These are phyloP conservation scores for Caenorhabditis zanzibari DNA, from an alignment of 2,888 invertebrate genomes.

Conservation along the genomic window DNA sequence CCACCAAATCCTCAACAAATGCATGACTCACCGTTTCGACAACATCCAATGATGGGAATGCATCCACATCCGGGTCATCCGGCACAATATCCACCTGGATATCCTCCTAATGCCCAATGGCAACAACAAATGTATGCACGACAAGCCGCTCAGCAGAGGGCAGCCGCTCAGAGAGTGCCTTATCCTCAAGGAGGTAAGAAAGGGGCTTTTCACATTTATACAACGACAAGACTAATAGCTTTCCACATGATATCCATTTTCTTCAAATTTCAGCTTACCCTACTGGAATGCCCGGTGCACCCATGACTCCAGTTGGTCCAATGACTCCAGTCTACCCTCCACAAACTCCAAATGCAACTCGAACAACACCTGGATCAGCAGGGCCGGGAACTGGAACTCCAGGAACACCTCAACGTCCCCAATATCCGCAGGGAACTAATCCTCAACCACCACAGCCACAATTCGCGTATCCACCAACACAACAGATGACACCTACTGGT, in stretches of 20 bases:
- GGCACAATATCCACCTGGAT: conserved; percentile 27
- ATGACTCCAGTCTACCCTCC: conserved; percentile 54
- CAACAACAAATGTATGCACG: conserved; percentile 56
- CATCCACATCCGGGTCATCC: conserved; percentile 36
- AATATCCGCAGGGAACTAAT: conserved; percentile 53
- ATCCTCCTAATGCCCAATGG: conserved; percentile 38
- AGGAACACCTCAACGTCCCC: conserved; percentile 41
- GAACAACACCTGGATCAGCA: conserved; percentile 46
- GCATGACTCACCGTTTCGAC: conserved; percentile 39
- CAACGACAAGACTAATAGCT: no score
- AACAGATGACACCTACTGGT: conserved; percentile 55
- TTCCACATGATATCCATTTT: background rate
- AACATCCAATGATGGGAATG: conserved; percentile 50
- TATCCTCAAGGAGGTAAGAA: conserved; percentile 52
- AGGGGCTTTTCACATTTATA: no score
- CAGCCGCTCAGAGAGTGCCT: conserved; percentile 49
- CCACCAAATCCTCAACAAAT: conserved; percentile 23
- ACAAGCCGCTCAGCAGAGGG: conserved; percentile 44
- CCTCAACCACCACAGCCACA: conserved; percentile 47
- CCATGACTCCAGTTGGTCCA: conserved; percentile 7
- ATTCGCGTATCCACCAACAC: conserved; percentile 40
- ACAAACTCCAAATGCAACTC: conserved; percentile 35
- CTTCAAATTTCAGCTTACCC: conserved; percentile 34
- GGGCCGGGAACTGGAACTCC: conserved; percentile 33
- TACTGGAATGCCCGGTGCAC: conserved; percentile 33